These are phyloP conservation scores for Drosophila neotestacea DNA, from an alignment of 2,888 invertebrate genomes.

Conservation along the genomic window DNA sequence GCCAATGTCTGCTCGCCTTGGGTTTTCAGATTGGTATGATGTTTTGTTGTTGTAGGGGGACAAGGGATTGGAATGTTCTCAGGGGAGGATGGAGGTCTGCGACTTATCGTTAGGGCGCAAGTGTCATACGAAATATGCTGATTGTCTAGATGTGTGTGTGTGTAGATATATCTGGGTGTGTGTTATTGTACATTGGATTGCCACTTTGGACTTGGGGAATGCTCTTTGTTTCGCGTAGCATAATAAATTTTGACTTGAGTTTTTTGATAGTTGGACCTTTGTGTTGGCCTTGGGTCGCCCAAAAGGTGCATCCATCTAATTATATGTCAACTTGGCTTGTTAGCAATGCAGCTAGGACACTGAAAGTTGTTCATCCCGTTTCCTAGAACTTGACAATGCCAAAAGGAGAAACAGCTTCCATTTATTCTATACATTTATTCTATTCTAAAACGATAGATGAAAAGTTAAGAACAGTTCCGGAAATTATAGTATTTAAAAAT, in stretches of 20 bases:
- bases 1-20: constrained; percentile 46
- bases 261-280: constrained; percentile 41
- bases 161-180: constrained; percentile 19
- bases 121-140: constrained; percentile 68
- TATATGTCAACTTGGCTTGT: constrained; percentile 31
- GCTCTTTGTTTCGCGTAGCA: constrained; percentile 55
- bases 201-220: constrained; percentile 58
- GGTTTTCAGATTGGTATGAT: background rate
- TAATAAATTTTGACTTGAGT: constrained; percentile 61
- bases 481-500: too few species aligned
- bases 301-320: constrained; percentile 53
- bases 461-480: too few species aligned
- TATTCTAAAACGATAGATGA: background rate
- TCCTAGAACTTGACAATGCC: constrained; percentile 10
- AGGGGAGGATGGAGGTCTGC: constrained; percentile 62
- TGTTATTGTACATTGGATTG: constrained; percentile 49
- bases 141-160: constrained; percentile 38
- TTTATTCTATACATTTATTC: background rate
- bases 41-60: constrained; percentile 9
- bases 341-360: background rate
- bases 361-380: background rate
- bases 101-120: constrained; percentile 68
- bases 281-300: constrained; percentile 38
- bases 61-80: constrained; percentile 63
- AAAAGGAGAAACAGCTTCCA: background rate